Conservation (phyloP, 2,113 vertebrate genomes). For the Numenius arquata region DNA sequence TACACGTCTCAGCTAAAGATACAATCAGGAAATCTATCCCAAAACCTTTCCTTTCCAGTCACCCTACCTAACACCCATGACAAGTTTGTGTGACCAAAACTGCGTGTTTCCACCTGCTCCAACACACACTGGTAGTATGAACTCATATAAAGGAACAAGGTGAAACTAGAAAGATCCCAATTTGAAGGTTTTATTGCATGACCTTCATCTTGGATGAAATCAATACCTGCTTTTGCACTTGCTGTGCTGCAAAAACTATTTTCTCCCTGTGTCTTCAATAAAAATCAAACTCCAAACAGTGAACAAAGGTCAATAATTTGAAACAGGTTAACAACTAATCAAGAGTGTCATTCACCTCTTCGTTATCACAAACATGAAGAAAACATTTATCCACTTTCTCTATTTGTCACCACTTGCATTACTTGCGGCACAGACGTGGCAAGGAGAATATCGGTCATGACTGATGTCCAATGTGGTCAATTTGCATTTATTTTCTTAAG, state of each 20-base stretch:
- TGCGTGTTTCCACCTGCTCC: neutral
- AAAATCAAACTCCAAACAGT: conserved; percentile 17
- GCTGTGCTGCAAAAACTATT: neutral
- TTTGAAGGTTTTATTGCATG: neutral
- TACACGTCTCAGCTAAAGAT: neutral
- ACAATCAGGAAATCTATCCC: neutral
- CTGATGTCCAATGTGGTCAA: neutral
- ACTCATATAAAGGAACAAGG: neutral
- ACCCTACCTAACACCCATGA: neutral
- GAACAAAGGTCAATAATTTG: neutral
- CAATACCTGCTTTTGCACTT: neutral
- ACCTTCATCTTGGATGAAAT: neutral
- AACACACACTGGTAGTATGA: neutral
- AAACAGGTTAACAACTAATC: neutral
- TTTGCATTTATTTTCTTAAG: neutral
- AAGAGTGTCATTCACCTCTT: neutral
- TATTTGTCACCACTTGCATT: neutral
- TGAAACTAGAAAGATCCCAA: neutral
- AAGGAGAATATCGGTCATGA: neutral
- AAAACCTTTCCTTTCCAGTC: neutral
- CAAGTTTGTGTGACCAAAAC: neutral
- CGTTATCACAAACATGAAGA: neutral
- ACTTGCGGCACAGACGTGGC: neutral
- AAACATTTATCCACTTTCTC: neutral
- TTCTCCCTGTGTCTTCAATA: neutral